These are phyloP conservation scores for Pitta sordida DNA, from an alignment of 2,113 vertebrate species.

Conservation along the genomic window DNA sequence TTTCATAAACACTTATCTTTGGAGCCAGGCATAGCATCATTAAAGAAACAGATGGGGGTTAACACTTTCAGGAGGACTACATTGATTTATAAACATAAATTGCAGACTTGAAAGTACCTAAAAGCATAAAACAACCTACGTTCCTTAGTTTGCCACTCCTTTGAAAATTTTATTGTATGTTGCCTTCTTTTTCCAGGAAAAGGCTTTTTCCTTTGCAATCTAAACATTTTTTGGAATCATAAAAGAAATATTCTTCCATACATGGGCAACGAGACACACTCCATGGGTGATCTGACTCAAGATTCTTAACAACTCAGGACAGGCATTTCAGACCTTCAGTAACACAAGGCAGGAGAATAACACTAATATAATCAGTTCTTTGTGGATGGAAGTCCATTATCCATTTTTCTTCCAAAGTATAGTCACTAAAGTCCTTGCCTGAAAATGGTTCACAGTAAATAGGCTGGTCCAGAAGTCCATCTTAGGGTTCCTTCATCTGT, in stretches of 20 bases:
- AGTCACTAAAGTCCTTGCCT: not conserved
- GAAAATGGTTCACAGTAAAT: not conserved
- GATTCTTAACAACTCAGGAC: not conserved
- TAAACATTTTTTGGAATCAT: not conserved
- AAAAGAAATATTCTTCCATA: not conserved
- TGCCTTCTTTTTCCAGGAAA: conserved; percentile 1
- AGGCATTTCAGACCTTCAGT: not conserved
- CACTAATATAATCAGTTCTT: not conserved
- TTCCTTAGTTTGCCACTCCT: not conserved
- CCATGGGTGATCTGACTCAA: not conserved
- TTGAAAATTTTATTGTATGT: not conserved
- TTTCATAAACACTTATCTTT: not conserved
- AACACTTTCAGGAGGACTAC: conserved; percentile 10
- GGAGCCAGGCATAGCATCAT: not conserved
- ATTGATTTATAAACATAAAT: not conserved
- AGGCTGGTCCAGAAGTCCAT: not conserved
- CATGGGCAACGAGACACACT: not conserved
- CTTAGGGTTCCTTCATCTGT: not conserved
- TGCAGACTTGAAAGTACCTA: not conserved
- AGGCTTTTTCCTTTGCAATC: not conserved
- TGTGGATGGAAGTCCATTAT: not conserved
- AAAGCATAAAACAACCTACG: not conserved
- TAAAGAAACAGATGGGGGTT: conserved; percentile 27
- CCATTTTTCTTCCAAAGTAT: not conserved
- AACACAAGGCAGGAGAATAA: not conserved